Percentiles rank a stretch among this genome's conserved stretches.
phyloP scores from a whole-genome alignment of 2,113 vertebrate species.

The Melanotaenia duboulayi region DNA sequence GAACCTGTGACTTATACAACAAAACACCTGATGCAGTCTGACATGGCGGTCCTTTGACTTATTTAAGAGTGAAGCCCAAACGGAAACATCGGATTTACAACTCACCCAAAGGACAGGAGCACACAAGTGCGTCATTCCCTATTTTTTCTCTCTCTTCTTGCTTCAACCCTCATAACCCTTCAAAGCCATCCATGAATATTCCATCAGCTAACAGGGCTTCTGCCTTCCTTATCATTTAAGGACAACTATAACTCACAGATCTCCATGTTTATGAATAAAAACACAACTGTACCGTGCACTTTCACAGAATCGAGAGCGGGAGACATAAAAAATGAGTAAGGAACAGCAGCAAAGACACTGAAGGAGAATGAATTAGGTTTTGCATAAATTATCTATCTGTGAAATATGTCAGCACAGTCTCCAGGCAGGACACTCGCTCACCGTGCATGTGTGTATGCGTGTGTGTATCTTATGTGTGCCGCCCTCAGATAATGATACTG shows the following conservation, averaged over 20 bases:
- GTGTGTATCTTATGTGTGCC: neutral
- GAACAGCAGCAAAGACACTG: conserved; percentile 14
- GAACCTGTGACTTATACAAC: conserved; percentile 20
- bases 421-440: conserved; percentile 47
- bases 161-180: conserved; percentile 46
- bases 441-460: conserved; percentile 10
- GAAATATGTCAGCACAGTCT: conserved; percentile 60
- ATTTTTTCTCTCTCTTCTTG: conserved; percentile 11
- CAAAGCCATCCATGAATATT: conserved; percentile 76
- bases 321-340: conserved; percentile 12
- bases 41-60: conserved; percentile 13
- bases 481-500: conserved; percentile 48
- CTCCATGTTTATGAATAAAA: conserved; percentile 37
- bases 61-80: conserved; percentile 27
- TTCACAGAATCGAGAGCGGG: conserved; percentile 23
- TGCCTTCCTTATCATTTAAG: conserved; percentile 49
- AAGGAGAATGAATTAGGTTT: conserved; percentile 53
- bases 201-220: conserved; percentile 46
- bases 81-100: conserved; percentile 4
- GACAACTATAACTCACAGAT: conserved; percentile 73
- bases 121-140: conserved; percentile 6
- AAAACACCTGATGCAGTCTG: conserved; percentile 3
- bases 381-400: conserved; percentile 55
- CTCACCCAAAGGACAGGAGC: conserved; percentile 6
- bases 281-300: conserved; percentile 39